Conservation (phyloP, 2,113 vertebrate species). For the Setophaga petechia region DNA sequence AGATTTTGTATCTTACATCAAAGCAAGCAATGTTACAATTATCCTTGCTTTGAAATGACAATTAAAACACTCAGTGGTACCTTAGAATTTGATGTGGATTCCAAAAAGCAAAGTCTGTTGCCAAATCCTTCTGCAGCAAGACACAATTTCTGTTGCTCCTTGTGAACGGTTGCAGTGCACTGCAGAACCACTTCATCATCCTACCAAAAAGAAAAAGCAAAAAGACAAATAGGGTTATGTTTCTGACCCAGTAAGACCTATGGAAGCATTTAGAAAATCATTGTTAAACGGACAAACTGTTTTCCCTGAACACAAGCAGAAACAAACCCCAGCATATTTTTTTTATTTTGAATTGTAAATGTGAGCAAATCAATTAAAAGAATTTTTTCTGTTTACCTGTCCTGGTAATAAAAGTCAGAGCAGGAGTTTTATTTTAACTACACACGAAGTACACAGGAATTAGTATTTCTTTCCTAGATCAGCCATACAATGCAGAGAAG, state of each 20-base stretch:
- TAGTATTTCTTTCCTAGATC: background rate
- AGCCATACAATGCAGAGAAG: background rate
- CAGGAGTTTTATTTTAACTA: background rate
- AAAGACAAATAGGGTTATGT: background rate
- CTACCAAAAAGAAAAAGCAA: conserved; percentile 60
- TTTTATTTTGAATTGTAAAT: background rate
- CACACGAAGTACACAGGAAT: background rate
- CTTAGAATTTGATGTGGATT: conserved; percentile 98
- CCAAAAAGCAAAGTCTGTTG: conserved; percentile 95
- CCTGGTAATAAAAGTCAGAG: background rate
- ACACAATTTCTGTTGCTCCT: conserved; percentile 95
- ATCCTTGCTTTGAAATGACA: background rate
- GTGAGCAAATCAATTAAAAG: background rate
- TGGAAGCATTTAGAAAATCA: background rate
- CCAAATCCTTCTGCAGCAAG: conserved; percentile 96
- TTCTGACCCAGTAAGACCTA: background rate
- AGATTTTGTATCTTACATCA: background rate
- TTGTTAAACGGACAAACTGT: background rate
- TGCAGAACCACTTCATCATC: conserved; percentile 97
- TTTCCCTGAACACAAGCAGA: background rate
- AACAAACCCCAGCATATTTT: background rate
- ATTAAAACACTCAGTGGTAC: conserved; percentile 60
- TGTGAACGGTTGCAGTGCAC: conserved; percentile 89
- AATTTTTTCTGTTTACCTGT: background rate
- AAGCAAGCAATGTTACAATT: background rate